These are phyloP conservation scores for Himalopsyche tibetana DNA, from an alignment of 2,888 invertebrate species.

Conservation along the genomic window DNA sequence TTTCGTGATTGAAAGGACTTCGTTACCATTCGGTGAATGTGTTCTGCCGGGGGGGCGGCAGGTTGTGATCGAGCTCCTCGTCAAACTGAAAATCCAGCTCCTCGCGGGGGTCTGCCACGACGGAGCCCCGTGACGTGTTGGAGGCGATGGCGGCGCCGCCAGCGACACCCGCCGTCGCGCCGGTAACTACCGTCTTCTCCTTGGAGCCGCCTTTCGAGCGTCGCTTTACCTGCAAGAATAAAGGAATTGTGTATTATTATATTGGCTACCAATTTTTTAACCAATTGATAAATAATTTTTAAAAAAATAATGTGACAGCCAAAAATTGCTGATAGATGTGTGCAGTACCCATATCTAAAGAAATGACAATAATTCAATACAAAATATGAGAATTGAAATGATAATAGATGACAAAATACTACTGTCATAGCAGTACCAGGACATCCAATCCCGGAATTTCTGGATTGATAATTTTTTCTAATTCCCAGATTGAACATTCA, in stretches of 20 bases:
- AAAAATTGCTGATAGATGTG: no score
- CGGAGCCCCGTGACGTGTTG: conserved; percentile 59
- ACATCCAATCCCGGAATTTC: no score
- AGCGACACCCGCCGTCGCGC: conserved; percentile 70
- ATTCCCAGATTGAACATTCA: no score
- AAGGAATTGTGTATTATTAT: background rate
- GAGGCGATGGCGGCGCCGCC: conserved; percentile 54
- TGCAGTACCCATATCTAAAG: no score
- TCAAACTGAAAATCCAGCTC: conserved; percentile 98
- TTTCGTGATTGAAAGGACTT: background rate
- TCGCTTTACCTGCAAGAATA: conserved; percentile 76
- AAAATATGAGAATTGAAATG: no score
- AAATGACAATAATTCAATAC: no score
- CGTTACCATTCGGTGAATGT: conserved; percentile 86
- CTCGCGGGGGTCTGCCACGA: conserved; percentile 75
- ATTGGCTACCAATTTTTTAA: background rate
- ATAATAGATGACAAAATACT: no score
- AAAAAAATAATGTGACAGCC: no score
- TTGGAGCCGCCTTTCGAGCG: conserved; percentile 78
- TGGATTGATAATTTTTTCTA: no score
- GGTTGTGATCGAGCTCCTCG: conserved; percentile 89
- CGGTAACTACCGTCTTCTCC: conserved; percentile 69
- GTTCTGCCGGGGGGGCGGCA: conserved; percentile 88
- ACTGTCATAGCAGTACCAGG: no score
- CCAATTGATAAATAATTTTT: no score